These are phyloP conservation scores for Typhlichthys subterraneus DNA, from an alignment of 2,797 vertebrate species.

Conservation along the genomic window DNA sequence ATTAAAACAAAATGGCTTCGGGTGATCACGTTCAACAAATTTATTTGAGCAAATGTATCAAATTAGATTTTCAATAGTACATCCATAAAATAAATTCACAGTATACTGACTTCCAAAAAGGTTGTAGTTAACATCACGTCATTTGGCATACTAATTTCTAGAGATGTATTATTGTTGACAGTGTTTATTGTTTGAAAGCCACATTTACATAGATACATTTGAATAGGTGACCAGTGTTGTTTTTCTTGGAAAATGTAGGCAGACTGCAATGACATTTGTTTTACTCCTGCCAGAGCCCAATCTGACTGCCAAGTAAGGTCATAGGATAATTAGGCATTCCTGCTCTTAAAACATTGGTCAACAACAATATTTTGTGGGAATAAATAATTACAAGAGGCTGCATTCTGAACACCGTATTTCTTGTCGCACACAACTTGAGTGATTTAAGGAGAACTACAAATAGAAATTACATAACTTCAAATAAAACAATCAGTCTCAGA, in stretches of 20 bases:
- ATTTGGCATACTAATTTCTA: conserved; percentile 64
- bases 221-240: conserved; percentile 15
- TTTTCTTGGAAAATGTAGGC: conserved; percentile 20
- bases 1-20: neutral
- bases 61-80: conserved; percentile 68
- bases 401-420: conserved; percentile 37
- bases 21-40: conserved; percentile 64
- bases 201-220: conserved; percentile 40
- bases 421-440: conserved; percentile 41
- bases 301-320: conserved; percentile 14
- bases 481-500: conserved; percentile 40
- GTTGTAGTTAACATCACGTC: conserved; percentile 36
- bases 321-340: neutral
- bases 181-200: conserved; percentile 8
- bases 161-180: conserved; percentile 42
- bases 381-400: conserved; percentile 15
- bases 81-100: conserved; percentile 75
- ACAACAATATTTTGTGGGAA: conserved; percentile 13
- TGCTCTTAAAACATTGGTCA: conserved; percentile 29
- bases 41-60: conserved; percentile 79
- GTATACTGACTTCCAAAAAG: conserved; percentile 59
- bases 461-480: conserved; percentile 36
- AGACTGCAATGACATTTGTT: conserved; percentile 30
- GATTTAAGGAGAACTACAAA: conserved; percentile 12
- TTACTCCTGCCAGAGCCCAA: conserved; percentile 19